Base-by-base conservation (phyloP, 2,888 invertebrate species). In the Hypomecis atomaria region DNA sequence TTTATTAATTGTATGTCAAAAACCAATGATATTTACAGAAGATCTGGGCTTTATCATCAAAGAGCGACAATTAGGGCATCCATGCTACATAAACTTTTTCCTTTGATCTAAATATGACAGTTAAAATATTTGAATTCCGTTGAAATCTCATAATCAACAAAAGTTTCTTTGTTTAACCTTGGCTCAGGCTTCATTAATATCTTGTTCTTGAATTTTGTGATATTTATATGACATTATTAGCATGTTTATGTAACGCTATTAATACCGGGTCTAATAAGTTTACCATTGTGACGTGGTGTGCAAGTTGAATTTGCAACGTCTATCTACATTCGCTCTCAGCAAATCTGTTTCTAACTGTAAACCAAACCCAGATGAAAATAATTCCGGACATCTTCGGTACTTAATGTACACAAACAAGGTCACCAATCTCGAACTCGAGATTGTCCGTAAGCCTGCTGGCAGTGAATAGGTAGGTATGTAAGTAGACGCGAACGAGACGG, bases 401-500 rank as follows among this genome's bases (percentile, higher is more conserved):
- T 56, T 56, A 70, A 59, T 71, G 64, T 71, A 62, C 62, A 70
- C 65, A 73, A 77, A 78, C 77, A 83, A 82, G 79, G 79, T 79
- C 77, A 78, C 73, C 66, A 73, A 72, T 74, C 67, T 72, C 69
- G 57, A 70, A 67, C 62, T 65, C 70, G 70, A 78, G 78, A 76
- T 75, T 75, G 78, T 74, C 73, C 70, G 73, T 73, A 72, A 76
- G 71, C 76, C 75, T 80, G 73, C 76, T 77, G 81, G 77, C 74
- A 71, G 49, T 71, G 67, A 75, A 74, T 74, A 78, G 76, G 77
- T 78, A 74, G 76, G 77, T 78, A 74, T 76, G 71, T 73, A 73
- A 74, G 76, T 81, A 88, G 87, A 86, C 86, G 75, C 73, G 73
- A 78, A 73, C 80, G 81, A 86, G 85, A 86, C 84, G 74, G 77